These are phyloP conservation scores for Carcina quercana DNA, from an alignment of 2,888 invertebrate species.

Conservation along the genomic window DNA sequence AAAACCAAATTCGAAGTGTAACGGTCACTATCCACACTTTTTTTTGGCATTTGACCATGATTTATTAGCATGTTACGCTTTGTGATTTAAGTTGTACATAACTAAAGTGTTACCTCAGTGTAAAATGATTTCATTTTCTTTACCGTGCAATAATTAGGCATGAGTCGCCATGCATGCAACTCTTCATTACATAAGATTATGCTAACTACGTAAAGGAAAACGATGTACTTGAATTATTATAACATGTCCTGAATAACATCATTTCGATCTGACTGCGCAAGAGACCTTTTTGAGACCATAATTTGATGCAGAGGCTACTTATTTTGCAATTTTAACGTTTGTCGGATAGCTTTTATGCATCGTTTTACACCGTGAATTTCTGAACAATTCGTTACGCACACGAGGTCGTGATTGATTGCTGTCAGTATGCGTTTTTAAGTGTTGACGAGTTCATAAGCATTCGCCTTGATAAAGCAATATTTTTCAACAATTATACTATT, in stretches of 20 bases:
- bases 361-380: no score
- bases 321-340: conserved; percentile 28
- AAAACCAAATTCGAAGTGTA: no score
- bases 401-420: conserved; percentile 9
- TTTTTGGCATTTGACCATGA: no score
- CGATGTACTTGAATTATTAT: conserved; percentile 4
- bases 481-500: conserved; percentile 20
- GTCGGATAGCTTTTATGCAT: conserved; percentile 21
- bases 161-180: no score
- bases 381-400: no score
- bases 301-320: conserved; percentile 22
- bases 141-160: no score
- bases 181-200: background rate
- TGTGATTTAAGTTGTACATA: no score
- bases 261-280: conserved; percentile 32
- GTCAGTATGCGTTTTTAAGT: conserved; percentile 1
- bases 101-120: no score
- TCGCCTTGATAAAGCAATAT: conserved; percentile 14
- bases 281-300: conserved; percentile 26
- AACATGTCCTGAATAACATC: conserved; percentile 15
- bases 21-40: no score
- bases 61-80: no score
- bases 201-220: no score
- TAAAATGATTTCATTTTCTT: no score
- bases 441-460: conserved; percentile 1